Conservation (phyloP, 2,888 invertebrate species). For the Platycnemis pennipes region DNA sequence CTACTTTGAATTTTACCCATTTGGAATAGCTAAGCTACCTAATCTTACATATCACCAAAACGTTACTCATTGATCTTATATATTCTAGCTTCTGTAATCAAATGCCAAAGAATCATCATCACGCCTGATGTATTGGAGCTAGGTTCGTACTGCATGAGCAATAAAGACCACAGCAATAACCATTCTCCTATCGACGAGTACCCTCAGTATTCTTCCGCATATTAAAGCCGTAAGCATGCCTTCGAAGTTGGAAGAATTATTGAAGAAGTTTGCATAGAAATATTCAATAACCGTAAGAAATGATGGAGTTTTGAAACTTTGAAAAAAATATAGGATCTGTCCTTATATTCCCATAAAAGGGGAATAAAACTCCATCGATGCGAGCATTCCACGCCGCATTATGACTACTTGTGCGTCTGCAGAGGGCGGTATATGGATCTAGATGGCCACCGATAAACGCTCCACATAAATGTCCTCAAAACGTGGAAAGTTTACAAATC, state of each 20-base stretch:
- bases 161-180: too few relatives aligned
- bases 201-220: background rate
- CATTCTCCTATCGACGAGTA: too few relatives aligned
- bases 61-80: too few relatives aligned
- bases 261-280: background rate
- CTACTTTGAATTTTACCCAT: too few relatives aligned
- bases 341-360: background rate
- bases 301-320: background rate
- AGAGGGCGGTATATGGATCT: background rate
- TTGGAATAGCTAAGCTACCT: too few relatives aligned
- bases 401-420: slow-evolving; percentile 15
- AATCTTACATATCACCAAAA: too few relatives aligned
- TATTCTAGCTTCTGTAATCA: too few relatives aligned
- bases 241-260: background rate
- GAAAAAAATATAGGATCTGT: background rate
- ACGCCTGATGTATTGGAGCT: too few relatives aligned
- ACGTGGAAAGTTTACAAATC: slow-evolving; percentile 39
- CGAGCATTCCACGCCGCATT: slow-evolving; percentile 1
- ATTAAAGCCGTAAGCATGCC: background rate
- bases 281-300: background rate
- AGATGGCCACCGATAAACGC: slow-evolving; percentile 27
- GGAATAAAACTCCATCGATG: background rate
- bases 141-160: too few relatives aligned
- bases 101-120: too few relatives aligned
- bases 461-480: slow-evolving; percentile 21